These are phyloP conservation scores for Cheilosia grossa DNA, from an alignment of 2,888 invertebrate genomes.

Conservation along the genomic window DNA sequence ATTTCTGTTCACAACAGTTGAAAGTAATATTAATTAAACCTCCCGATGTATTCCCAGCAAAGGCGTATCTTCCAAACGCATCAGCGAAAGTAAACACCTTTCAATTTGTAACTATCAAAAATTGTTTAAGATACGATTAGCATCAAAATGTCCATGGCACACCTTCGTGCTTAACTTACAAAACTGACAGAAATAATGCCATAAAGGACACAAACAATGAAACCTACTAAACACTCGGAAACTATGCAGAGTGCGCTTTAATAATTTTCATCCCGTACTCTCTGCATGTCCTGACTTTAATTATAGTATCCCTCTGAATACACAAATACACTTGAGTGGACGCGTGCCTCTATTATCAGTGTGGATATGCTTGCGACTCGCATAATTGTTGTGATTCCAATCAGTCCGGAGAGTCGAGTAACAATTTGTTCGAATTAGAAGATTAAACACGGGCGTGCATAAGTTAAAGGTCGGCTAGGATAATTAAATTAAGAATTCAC, in stretches of 20 bases:
- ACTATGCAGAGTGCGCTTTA: slow-evolving; percentile 12
- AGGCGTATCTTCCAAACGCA: background rate
- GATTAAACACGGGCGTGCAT: slow-evolving; percentile 10
- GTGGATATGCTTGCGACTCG: slow-evolving; percentile 43
- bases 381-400: slow-evolving; percentile 69
- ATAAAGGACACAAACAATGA: slow-evolving; percentile 18
- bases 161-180: background rate
- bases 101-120: slow-evolving; percentile 13
- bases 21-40: too few species aligned
- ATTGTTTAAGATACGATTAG: background rate
- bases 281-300: background rate
- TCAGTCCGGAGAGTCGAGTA: slow-evolving; percentile 7
- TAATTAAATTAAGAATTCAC: slow-evolving; percentile 70
- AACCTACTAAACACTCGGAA: slow-evolving; percentile 3
- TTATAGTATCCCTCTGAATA: slow-evolving; percentile 12
- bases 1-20: too few species aligned
- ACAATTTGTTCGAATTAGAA: slow-evolving; percentile 34
- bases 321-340: slow-evolving; percentile 23
- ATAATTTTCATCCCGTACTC: background rate
- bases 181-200: background rate
- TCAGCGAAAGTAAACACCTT: background rate
- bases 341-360: slow-evolving; percentile 42
- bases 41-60: too few species aligned
- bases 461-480: slow-evolving; percentile 47
- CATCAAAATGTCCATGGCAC: background rate